phyloP scores from a whole-genome alignment of 2,113 vertebrate species.

The Octodon degus region DNA sequence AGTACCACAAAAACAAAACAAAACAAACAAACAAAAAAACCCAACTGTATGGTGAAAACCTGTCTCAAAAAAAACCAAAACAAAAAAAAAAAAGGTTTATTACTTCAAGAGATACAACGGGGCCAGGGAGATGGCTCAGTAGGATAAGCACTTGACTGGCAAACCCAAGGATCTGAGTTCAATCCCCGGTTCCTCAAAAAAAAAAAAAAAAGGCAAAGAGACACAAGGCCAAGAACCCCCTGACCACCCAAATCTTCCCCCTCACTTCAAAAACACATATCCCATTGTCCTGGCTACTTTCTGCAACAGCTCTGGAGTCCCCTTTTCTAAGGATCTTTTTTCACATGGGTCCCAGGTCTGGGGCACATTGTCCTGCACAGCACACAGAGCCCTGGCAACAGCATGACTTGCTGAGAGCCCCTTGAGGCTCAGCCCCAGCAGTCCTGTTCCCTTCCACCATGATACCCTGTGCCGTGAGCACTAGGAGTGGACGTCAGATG shows the following conservation, averaged over 20 bases:
- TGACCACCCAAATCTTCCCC: background rate
- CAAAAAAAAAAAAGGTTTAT: background rate
- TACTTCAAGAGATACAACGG: background rate
- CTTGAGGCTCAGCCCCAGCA: background rate
- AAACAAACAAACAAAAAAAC: too few species aligned
- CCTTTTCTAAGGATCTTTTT: background rate
- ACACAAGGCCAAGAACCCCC: background rate
- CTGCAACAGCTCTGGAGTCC: too few species aligned
- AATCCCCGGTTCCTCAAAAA: too few species aligned
- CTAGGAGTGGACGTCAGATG: accelerated
- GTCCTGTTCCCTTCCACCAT: background rate
- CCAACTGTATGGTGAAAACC: too few species aligned
- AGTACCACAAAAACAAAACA: too few species aligned
- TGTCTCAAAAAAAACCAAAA: too few species aligned
- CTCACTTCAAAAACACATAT: background rate
- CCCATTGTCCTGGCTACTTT: background rate
- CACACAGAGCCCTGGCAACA: background rate
- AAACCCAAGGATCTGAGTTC: too few species aligned
- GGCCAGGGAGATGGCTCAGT: too few species aligned
- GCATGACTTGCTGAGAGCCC: background rate
- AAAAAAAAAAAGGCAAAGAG: background rate
- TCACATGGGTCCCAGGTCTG: background rate
- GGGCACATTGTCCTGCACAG: background rate
- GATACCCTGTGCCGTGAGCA: background rate
- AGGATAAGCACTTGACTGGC: too few species aligned